A percentile compares a stretch with the other conserved stretches of the same genome.
Conservation (phyloP, 2,113 vertebrate genomes). For the Gorsachius goisagi region DNA sequence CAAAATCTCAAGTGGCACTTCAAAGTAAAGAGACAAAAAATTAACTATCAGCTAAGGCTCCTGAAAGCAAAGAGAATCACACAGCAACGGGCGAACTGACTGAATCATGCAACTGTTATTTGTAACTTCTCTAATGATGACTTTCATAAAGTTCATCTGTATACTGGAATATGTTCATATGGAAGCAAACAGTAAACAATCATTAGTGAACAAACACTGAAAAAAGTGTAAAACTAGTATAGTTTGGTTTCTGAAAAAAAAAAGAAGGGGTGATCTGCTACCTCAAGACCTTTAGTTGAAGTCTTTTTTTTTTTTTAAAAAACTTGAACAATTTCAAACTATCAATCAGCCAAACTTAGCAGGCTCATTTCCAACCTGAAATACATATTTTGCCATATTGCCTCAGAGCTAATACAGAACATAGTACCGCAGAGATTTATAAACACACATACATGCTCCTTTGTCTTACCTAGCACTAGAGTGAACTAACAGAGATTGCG, state of each 20-base stretch:
- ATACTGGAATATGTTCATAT: not conserved
- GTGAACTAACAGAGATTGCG: not conserved
- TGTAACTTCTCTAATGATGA: not conserved
- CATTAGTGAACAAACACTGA: not conserved
- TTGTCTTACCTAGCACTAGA: not conserved
- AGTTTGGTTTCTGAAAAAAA: not conserved
- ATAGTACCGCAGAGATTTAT: not conserved
- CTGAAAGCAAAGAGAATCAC: not conserved
- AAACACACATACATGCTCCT: not conserved
- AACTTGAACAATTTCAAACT: not conserved
- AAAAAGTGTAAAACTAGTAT: not conserved
- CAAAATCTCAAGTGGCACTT: not conserved
- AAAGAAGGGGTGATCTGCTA: not conserved
- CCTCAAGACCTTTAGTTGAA: not conserved
- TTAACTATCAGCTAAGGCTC: not conserved
- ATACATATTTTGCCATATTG: not conserved
- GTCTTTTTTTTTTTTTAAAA: not conserved
- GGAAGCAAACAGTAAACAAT: not conserved
- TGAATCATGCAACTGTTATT: not conserved
- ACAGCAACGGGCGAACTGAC: not conserved
- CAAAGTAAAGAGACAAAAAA: not conserved
- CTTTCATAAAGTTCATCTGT: not conserved
- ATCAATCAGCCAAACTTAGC: not conserved
- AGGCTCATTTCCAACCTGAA: not conserved
- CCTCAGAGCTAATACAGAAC: not conserved